Base-by-base conservation (phyloP, 2,113 vertebrate species). In the Prietella phreatophila region DNA sequence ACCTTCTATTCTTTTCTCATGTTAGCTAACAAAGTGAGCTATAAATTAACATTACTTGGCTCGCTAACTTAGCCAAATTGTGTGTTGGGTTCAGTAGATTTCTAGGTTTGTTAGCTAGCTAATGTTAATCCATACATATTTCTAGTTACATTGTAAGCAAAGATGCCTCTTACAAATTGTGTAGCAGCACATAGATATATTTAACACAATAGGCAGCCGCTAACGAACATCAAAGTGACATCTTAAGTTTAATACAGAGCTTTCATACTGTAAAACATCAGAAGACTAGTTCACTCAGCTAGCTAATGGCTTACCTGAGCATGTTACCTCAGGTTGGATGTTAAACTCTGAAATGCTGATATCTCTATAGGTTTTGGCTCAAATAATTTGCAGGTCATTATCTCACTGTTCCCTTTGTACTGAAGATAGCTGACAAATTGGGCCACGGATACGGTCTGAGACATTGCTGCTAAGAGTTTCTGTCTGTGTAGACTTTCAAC, bases 221-320 rank as follows among this genome's bases (percentile, higher is more conserved):
- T 19, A 36, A 15, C 1, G 2, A 19, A 22, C 15, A 19, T 33
- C 67, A 20, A 36, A 36, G 67, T 36, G 15, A 36, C 17, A 8
- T 71, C 6, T 17, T 71, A 9, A 8, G 14, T 69, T 69, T 33
- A 33, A 69, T 19, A 69, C 67, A 33, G 15, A 69, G 30, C 30
- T 67, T 67, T 15, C 27, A 30, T 67, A 5, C 4, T 65, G 11
- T n/a, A 65, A 65, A 65, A 27, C 61, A 63, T 65, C 8, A n/a
- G 17, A 15, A 71, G 30, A 63, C 56, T 67, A 75, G 56, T 75
- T 73, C 30, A 27, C 86, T 90, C 90, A 93, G 92, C 92, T 91
- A 36, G 69, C 33, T 39, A 36, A 42, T 36, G 15, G 15, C 4
- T 69, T 5, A 67, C 63, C n/a, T 30, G 20, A 15, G 17, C 25